Conservation (phyloP, 1,140 invertebrate species). For the Heliothis virescens region DNA sequence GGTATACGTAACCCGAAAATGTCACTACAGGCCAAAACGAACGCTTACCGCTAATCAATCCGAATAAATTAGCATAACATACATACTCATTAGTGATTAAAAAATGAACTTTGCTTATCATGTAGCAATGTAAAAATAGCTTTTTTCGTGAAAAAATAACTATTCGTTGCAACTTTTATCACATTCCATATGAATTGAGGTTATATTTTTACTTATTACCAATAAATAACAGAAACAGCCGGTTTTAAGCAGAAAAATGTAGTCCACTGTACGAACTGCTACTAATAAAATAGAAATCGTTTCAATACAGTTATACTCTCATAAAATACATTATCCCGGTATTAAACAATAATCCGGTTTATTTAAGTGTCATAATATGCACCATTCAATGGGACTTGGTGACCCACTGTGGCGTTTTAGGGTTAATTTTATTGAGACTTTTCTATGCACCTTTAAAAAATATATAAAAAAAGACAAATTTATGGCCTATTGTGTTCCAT, state of each 20-base stretch:
- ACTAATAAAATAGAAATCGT: slow-evolving; percentile 49
- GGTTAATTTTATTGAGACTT: slow-evolving; percentile 16
- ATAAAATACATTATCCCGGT: slow-evolving; percentile 43
- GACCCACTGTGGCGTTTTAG: slow-evolving; percentile 23
- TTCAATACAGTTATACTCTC: slow-evolving; percentile 42
- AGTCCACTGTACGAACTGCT: slow-evolving; percentile 35
- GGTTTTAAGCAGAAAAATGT: slow-evolving; percentile 47
- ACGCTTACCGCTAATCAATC: slow-evolving; percentile 2
- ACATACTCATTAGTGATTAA: slow-evolving; percentile 4
- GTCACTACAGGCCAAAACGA: not conserved
- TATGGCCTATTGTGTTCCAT: too few relatives aligned
- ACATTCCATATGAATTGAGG: slow-evolving; percentile 29
- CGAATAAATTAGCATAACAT: slow-evolving; percentile 16
- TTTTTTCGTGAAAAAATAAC: too few relatives aligned
- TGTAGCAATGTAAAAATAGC: too few relatives aligned
- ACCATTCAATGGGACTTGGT: slow-evolving; percentile 32
- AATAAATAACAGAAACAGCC: slow-evolving; percentile 41
- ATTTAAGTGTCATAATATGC: slow-evolving; percentile 37
- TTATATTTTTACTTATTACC: slow-evolving; percentile 2
- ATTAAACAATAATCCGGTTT: slow-evolving; percentile 45
- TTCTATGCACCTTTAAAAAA: not conserved
- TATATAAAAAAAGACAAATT: not conserved
- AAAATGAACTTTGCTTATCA: slow-evolving; percentile 9
- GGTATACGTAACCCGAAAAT: slow-evolving; percentile 8
- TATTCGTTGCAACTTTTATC: slow-evolving; percentile 14